Evolutionary conservation across 2,888 invertebrate genomes (phyloP).

Genomic region (Mimas tiliae): DNA sequence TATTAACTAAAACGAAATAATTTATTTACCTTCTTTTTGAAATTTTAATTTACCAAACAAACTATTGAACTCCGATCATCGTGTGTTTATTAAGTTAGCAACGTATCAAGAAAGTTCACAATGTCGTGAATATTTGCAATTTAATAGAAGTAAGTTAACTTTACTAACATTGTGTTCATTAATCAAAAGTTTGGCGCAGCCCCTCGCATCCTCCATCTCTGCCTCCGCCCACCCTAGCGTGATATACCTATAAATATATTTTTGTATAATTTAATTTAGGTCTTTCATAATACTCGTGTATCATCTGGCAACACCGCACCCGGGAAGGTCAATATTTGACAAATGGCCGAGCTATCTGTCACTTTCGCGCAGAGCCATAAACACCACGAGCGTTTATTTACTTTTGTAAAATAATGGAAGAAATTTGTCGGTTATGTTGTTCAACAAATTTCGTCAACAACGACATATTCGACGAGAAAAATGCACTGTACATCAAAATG

Average conservation of each 20-base stretch:
- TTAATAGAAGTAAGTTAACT: conserved; percentile 76
- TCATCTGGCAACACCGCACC: conserved; percentile 59
- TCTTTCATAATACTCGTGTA: conserved; percentile 57
- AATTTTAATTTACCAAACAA: background rate
- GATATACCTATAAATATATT: conserved; percentile 44
- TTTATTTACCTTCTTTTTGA: too few relatives aligned
- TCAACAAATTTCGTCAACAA: conserved; percentile 85
- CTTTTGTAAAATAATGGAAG: conserved; percentile 64
- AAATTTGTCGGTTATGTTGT: conserved; percentile 77
- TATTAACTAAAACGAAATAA: too few relatives aligned
- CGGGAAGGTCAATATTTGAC: conserved; percentile 71
- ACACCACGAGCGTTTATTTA: conserved; percentile 51
- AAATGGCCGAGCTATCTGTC: conserved; percentile 72
- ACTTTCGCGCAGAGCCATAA: conserved; percentile 59
- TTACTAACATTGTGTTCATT: conserved; percentile 81
- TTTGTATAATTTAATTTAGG: conserved; percentile 48
- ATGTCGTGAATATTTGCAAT: conserved; percentile 75
- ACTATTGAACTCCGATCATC: background rate
- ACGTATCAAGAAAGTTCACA: conserved; percentile 53
- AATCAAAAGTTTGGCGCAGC: conserved; percentile 84
- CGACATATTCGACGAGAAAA: conserved; percentile 88
- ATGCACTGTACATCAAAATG: conserved; percentile 88
- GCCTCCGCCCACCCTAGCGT: conserved; percentile 56
- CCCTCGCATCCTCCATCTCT: conserved; percentile 71
- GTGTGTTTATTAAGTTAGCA: conserved; percentile 1